A percentile compares a stretch with the other conserved stretches of the same genome.
Evolutionary conservation across 64 coral and sea anemone genomes (phyloP).

Genomic region (Montipora capricornis): DNA sequence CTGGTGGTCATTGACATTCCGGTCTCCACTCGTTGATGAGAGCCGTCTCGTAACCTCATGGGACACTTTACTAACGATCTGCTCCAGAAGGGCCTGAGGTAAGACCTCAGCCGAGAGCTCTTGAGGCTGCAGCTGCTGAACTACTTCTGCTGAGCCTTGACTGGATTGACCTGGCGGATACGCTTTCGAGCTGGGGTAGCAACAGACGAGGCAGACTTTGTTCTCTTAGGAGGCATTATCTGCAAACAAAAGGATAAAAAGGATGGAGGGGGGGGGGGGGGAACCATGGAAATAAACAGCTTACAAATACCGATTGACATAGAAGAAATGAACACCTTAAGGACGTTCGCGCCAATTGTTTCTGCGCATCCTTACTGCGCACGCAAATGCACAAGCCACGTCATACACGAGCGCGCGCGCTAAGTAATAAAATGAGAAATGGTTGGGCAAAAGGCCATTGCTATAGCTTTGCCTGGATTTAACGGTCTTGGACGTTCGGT

Average conservation of each 20-base stretch:
- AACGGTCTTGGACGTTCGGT: no score
- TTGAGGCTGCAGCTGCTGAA: not conserved
- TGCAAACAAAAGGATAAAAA: not conserved
- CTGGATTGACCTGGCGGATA: not conserved
- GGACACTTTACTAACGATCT: not conserved
- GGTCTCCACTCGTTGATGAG: not conserved
- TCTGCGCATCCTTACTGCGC: no score
- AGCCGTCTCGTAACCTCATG: not conserved
- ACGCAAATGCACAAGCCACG: no score
- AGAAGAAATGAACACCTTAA: not conserved
- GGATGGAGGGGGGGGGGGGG: not conserved
- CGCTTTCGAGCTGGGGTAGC: not conserved
- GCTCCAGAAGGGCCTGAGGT: not conserved
- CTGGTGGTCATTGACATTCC: not conserved
- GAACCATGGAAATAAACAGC: not conserved
- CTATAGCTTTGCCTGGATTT: no score
- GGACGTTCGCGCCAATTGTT: no score
- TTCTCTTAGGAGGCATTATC: constrained; percentile 17
- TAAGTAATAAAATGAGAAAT: no score
- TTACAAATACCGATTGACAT: not conserved
- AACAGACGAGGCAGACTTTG: not conserved
- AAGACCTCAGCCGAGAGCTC: not conserved
- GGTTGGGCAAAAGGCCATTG: no score
- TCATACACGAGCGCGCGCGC: no score
- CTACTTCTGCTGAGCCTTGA: not conserved